Base-by-base conservation (phyloP, 2,797 vertebrate species). In the Sparus aurata region DNA sequence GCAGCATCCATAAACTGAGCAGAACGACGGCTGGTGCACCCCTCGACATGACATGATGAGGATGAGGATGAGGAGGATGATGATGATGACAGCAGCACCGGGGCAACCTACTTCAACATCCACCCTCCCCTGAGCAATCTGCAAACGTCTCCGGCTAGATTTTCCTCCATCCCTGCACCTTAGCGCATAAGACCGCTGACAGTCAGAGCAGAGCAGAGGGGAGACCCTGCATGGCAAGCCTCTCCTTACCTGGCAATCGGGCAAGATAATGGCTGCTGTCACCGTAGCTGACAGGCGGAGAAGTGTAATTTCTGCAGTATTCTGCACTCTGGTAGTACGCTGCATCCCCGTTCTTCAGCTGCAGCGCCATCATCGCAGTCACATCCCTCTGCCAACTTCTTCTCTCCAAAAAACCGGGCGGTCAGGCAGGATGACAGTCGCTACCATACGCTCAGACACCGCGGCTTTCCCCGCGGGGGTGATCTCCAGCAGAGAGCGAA, bases 291-390 rank as follows among this genome's bases (percentile, higher is more conserved):
- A 94, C 83, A 63, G 92, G 87, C 69, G 91, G 90, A 9, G 93
- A 89, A 6, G 78, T 92, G 85, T 93, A 95, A 83, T 93, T 89
- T 85, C 90, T 93, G 93, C 92, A 95, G 83, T 88, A 95, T 1
- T 92, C 88, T 66, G 92, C 92, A 76, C 91, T 89, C 89, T 94
- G 94, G 88, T 94, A 95, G 86, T 93, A 94, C 30, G 92, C 78
- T 30, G 91, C 93, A 93, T 94, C 93, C 77, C 89, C 91, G 83
- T 85, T 94, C 86, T 91, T 94, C 49, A 95, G 93, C 87, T 95
- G 94, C 93, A 96, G 90, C 94, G 95, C 94, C 95, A 96, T 96
- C 95, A 95, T 95, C 82, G 83, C 89, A 85, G 87, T 89, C 81
- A 78, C 89, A 93, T 94, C 93, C 91, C 91, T 85, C 77, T 75